These are phyloP conservation scores for Bathynomus jamesi DNA, from an alignment of 1,140 invertebrate genomes.

Conservation along the genomic window DNA sequence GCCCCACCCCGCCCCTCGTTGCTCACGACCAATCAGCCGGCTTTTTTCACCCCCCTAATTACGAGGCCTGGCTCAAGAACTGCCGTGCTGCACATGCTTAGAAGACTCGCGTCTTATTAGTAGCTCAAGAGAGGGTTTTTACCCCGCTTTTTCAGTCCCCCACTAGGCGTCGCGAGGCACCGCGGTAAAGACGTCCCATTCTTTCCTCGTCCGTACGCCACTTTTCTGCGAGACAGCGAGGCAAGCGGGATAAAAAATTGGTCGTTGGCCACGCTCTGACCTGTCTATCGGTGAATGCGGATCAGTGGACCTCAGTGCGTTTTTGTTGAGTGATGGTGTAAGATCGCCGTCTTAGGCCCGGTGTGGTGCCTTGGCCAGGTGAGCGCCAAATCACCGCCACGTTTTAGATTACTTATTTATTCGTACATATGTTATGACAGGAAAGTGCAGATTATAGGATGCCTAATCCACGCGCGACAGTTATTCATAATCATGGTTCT, in stretches of 20 bases:
- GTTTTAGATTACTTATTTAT: not conserved
- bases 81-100: constrained; percentile 38
- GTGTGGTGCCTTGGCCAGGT: constrained; percentile 18
- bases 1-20: constrained; percentile 37
- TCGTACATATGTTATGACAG: not conserved
- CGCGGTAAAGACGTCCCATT: constrained; percentile 38
- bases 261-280: constrained; percentile 32
- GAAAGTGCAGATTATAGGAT: not conserved
- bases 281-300: constrained; percentile 20
- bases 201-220: constrained; percentile 36
- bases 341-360: constrained; percentile 26
- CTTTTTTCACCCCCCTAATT: constrained; percentile 39
- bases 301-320: constrained; percentile 23
- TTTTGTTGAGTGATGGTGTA: constrained; percentile 31
- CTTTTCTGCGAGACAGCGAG: constrained; percentile 35
- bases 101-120: constrained; percentile 39
- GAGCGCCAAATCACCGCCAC: constrained; percentile 12
- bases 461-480: no score
- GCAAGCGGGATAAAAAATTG: constrained; percentile 32
- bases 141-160: constrained; percentile 37
- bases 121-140: constrained; percentile 39
- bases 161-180: constrained; percentile 37
- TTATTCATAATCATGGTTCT: no score
- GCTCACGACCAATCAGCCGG: constrained; percentile 38
- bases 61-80: constrained; percentile 38